These are phyloP conservation scores for Nephrotoma appendiculata DNA, from an alignment of 2,888 invertebrate species.

Conservation along the genomic window DNA sequence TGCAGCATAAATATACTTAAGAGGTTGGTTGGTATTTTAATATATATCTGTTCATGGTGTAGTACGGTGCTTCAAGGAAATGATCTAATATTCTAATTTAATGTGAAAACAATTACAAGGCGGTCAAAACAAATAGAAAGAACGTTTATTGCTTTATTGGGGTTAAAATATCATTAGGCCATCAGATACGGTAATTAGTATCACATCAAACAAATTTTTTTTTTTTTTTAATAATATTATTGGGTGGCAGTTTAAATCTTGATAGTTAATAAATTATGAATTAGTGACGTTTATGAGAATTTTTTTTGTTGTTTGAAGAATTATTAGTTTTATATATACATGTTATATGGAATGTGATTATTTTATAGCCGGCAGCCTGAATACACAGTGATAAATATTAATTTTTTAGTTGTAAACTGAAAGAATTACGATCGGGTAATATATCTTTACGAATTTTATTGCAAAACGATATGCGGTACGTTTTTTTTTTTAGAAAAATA, in stretches of 20 bases:
- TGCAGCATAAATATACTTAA: background rate
- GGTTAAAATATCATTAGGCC: too few relatives aligned
- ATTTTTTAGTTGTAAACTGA: background rate
- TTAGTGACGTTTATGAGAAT: background rate
- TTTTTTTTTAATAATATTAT: background rate
- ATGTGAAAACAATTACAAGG: background rate
- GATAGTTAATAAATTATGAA: background rate
- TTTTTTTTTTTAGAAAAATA: too few relatives aligned
- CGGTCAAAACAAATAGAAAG: background rate
- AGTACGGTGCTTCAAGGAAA: background rate
- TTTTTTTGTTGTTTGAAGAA: too few relatives aligned
- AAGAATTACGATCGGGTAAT: background rate
- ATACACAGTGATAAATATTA: background rate
- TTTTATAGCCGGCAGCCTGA: background rate
- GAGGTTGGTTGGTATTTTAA: too few relatives aligned
- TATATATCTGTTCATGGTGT: too few relatives aligned
- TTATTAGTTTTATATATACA: background rate
- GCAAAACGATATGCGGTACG: background rate
- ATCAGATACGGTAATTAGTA: background rate
- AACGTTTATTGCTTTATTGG: too few relatives aligned
- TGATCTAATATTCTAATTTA: background rate
- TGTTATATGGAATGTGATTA: background rate
- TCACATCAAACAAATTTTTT: background rate
- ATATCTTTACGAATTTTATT: background rate
- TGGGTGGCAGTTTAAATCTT: background rate